A percentile compares a stretch with the other conserved stretches of the same genome.
These are phyloP conservation scores for Stenodema calcarata DNA, from an alignment of 2,888 invertebrate genomes.

Conservation along the genomic window DNA sequence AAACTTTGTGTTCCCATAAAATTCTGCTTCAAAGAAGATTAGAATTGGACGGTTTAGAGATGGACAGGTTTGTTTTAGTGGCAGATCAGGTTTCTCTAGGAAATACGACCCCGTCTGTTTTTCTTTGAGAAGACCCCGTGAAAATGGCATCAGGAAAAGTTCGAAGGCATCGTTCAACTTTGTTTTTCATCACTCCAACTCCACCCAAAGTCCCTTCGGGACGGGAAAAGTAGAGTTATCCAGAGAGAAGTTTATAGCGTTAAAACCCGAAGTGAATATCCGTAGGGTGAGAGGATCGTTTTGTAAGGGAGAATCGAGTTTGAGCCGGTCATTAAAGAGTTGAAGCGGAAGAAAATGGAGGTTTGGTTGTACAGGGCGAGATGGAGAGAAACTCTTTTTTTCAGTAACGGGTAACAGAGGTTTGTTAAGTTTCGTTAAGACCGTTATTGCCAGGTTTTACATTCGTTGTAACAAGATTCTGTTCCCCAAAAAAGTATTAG, in stretches of 20 bases:
- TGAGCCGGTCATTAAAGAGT: conserved; percentile 40
- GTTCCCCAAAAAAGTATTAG: neutral
- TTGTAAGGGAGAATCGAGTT: conserved; percentile 27
- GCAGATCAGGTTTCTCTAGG: neutral
- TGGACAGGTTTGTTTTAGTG: neutral
- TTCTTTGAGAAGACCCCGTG: neutral
- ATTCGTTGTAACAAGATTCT: neutral
- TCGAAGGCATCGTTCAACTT: conserved; percentile 8
- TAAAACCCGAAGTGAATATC: conserved; percentile 32
- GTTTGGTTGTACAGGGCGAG: neutral
- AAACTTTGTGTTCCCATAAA: neutral
- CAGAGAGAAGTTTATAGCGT: conserved; percentile 16
- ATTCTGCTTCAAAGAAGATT: neutral
- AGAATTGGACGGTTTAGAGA: neutral
- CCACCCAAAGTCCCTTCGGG: neutral
- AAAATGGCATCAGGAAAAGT: conserved; percentile 11
- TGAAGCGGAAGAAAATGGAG: conserved; percentile 34
- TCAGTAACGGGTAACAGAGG: neutral
- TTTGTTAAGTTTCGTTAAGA: neutral
- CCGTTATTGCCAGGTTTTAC: neutral
- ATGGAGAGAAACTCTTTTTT: neutral
- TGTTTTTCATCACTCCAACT: conserved; percentile 19
- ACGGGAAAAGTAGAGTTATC: neutral
- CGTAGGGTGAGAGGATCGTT: neutral
- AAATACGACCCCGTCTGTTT: neutral